Evolutionary conservation across 2,797 vertebrate genomes (phyloP).

Genomic region (Tokudaia tokunoshimensis): DNA sequence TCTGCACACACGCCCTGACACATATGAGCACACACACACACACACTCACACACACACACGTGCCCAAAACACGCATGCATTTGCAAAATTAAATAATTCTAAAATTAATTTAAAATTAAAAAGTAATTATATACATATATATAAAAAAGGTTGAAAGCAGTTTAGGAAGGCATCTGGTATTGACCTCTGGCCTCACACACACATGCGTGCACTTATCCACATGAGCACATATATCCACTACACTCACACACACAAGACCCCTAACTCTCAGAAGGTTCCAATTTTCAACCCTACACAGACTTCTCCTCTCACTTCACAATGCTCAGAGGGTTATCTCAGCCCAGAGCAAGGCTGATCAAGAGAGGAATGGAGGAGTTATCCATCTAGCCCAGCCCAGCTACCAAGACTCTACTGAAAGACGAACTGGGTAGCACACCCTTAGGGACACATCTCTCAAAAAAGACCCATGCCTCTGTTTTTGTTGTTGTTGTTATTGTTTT

Average conservation of each 20-base stretch:
- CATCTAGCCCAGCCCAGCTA: background rate
- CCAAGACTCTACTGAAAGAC: background rate
- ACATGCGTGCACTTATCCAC: background rate
- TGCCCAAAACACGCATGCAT: background rate
- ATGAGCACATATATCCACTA: background rate
- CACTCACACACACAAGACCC: background rate
- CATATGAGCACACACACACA: background rate
- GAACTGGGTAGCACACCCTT: background rate
- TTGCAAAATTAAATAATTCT: background rate
- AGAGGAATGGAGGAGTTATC: background rate
- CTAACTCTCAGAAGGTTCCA: background rate
- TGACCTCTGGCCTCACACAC: background rate
- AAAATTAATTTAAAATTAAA: background rate
- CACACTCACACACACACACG: background rate
- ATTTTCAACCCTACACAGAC: background rate
- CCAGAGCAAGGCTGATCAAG: background rate
- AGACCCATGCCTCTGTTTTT: background rate
- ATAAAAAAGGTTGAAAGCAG: background rate
- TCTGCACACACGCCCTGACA: background rate
- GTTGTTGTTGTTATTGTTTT: too few relatives aligned
- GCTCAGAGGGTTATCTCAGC: background rate
- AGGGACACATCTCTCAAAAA: background rate
- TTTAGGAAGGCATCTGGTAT: background rate
- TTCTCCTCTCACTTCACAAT: background rate
- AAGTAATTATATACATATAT: too few relatives aligned